Evolutionary conservation across 2,113 vertebrate species (phyloP).

Genomic region (Amphiprion ocellaris): DNA sequence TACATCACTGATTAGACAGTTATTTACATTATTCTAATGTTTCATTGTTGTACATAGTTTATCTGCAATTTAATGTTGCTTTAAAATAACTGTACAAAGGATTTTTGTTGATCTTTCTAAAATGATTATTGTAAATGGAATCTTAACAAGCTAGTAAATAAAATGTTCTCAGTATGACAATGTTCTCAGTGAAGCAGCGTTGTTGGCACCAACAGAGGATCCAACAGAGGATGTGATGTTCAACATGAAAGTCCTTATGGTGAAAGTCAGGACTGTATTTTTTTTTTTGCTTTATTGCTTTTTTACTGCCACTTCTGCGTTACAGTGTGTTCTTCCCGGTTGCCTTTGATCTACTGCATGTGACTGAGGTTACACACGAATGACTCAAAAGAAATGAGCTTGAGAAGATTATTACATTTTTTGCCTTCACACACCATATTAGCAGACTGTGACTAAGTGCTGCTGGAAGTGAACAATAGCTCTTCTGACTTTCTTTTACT

Average conservation of each 20-base stretch:
- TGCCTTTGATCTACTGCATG: background rate
- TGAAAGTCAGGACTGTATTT: background rate
- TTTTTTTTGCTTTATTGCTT: background rate
- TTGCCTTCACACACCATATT: background rate
- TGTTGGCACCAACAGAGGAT: background rate
- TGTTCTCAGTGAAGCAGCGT: background rate
- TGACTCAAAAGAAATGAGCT: background rate
- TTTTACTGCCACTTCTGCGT: background rate
- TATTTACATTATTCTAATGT: constrained; percentile 79
- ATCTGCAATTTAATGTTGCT: constrained; percentile 80
- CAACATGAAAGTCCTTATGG: background rate
- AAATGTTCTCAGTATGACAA: constrained; percentile 76
- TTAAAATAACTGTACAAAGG: constrained; percentile 85
- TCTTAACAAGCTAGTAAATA: constrained; percentile 85
- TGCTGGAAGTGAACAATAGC: constrained; percentile 4
- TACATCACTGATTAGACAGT: constrained; percentile 65
- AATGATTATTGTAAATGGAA: constrained; percentile 80
- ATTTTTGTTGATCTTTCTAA: constrained; percentile 79
- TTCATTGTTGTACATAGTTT: constrained; percentile 80
- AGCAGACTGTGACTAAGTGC: constrained; percentile 11
- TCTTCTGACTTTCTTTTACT: constrained; percentile 1
- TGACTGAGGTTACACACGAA: background rate
- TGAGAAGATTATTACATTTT: background rate
- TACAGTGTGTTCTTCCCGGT: background rate
- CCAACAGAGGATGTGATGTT: background rate